Percentiles rank a stretch among this genome's conserved stretches.
phyloP scores from a whole-genome alignment of 2,797 vertebrate genomes.

The Lutjanus argentimaculatus region DNA sequence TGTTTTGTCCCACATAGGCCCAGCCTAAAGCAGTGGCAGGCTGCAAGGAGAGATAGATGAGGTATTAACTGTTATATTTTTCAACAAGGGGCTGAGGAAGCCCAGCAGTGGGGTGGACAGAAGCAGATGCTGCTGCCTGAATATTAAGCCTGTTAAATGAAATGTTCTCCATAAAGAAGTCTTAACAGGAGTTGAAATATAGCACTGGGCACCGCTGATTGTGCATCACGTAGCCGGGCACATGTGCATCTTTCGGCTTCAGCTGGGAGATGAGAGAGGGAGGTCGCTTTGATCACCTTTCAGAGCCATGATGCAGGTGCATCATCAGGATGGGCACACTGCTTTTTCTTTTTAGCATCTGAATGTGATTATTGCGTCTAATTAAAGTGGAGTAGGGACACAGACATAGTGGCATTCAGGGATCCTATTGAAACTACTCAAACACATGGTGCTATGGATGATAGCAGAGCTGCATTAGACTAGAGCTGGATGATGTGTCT shows the following conservation, averaged over 20 bases:
- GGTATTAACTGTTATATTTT: slow-evolving; percentile 80
- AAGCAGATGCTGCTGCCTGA: slow-evolving; percentile 74
- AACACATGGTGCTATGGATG: slow-evolving; percentile 18
- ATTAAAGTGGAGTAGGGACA: slow-evolving; percentile 35
- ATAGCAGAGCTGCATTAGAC: slow-evolving; percentile 22
- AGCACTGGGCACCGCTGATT: slow-evolving; percentile 47
- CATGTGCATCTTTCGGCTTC: slow-evolving; percentile 40
- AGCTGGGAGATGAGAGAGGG: slow-evolving; percentile 38
- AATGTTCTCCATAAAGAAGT: slow-evolving; percentile 73
- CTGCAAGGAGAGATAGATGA: slow-evolving; percentile 79
- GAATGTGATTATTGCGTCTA: slow-evolving; percentile 39
- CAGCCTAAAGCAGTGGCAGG: slow-evolving; percentile 69
- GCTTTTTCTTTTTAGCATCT: slow-evolving; percentile 30
- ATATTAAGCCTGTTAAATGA: slow-evolving; percentile 77
- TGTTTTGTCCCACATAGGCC: slow-evolving; percentile 81
- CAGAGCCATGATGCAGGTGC: slow-evolving; percentile 50
- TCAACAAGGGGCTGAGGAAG: slow-evolving; percentile 60
- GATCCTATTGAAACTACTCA: slow-evolving; percentile 27
- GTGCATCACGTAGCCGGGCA: slow-evolving; percentile 39
- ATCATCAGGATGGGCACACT: slow-evolving; percentile 34
- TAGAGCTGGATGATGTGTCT: no score
- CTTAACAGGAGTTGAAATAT: slow-evolving; percentile 69
- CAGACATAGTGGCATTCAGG: neutral
- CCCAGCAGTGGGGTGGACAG: slow-evolving; percentile 71
- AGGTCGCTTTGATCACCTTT: slow-evolving; percentile 54